phyloP scores from a whole-genome alignment of 2,888 invertebrate species.

The Actias luna region DNA sequence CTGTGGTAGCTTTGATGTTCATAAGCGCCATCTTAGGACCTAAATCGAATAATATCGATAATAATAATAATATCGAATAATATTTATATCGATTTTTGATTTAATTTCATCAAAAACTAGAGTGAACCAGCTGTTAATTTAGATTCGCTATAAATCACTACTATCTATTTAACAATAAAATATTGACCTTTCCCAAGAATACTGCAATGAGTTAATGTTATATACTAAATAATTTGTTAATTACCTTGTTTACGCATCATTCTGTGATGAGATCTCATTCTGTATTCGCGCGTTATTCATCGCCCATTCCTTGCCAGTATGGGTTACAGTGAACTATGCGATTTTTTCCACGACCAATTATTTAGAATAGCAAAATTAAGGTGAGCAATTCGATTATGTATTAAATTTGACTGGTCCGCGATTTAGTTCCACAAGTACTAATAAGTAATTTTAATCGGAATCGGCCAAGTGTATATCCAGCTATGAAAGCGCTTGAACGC shows the following conservation, averaged over 20 bases:
- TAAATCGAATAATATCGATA: too few relatives aligned
- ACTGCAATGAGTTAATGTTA: neutral
- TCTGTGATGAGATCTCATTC: neutral
- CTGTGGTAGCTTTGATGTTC: too few relatives aligned
- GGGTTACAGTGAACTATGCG: slow-evolving; percentile 19
- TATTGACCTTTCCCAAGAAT: slow-evolving; percentile 5
- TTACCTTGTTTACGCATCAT: neutral
- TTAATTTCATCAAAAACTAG: too few relatives aligned
- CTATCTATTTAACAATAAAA: slow-evolving; percentile 3
- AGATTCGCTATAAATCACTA: neutral
- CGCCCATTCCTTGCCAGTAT: slow-evolving; percentile 1
- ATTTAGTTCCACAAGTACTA: too few relatives aligned
- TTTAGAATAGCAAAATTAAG: slow-evolving; percentile 19
- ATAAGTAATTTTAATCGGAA: too few relatives aligned
- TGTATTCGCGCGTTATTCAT: neutral
- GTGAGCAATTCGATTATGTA: slow-evolving; percentile 21
- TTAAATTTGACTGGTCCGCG: too few relatives aligned
- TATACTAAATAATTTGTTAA: slow-evolving; percentile 6
- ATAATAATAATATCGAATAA: too few relatives aligned
- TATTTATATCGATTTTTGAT: too few relatives aligned
- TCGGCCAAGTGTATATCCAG: too few relatives aligned
- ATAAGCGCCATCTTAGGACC: too few relatives aligned
- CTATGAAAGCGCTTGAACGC: too few relatives aligned
- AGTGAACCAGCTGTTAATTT: neutral
- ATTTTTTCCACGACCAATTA: slow-evolving; percentile 10